A percentile compares a stretch with the other conserved stretches of the same genome.
Conservation (phyloP, 53 echinoderm and acorn worm species). For the Arbacia lixula region DNA sequence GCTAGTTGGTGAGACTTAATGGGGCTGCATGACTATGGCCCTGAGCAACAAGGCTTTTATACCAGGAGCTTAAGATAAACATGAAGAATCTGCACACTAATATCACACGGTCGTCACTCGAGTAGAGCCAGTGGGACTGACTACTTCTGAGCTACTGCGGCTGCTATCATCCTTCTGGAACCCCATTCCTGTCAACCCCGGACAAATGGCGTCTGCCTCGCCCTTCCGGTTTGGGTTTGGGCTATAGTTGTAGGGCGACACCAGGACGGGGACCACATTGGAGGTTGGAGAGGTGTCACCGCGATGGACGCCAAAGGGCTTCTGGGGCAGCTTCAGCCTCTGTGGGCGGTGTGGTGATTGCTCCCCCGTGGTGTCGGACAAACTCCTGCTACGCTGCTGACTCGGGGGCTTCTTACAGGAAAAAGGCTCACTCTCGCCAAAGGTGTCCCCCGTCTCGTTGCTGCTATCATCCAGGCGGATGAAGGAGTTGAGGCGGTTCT, state of each 20-base stretch:
- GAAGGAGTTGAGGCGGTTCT: slow-evolving; percentile 82
- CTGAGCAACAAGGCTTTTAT: too few species aligned
- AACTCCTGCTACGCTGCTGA: slow-evolving; percentile 74
- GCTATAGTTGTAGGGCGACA: slow-evolving; percentile 99
- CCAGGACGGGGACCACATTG: slow-evolving; percentile 84
- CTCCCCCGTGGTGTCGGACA: slow-evolving; percentile 68
- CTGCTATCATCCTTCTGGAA: slow-evolving; percentile 63
- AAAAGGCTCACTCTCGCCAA: slow-evolving; percentile 15
- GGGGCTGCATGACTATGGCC: too few species aligned
- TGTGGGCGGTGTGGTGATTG: slow-evolving; percentile 90
- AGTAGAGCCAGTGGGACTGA: slow-evolving; percentile 84
- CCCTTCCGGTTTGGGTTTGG: slow-evolving; percentile 78
- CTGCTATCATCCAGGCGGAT: slow-evolving; percentile 64
- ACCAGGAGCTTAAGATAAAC: too few species aligned
- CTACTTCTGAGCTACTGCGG: slow-evolving; percentile 74
- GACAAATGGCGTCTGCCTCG: slow-evolving; percentile 50
- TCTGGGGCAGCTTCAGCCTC: slow-evolving; percentile 87
- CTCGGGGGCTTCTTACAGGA: neutral
- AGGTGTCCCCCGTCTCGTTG: slow-evolving; percentile 51
- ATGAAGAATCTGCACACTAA: too few species aligned
- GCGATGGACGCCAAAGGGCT: slow-evolving; percentile 92
- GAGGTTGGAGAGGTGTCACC: slow-evolving; percentile 79
- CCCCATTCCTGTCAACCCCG: slow-evolving; percentile 55
- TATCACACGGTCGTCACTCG: slow-evolving; percentile 89
- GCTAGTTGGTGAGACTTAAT: too few species aligned